Evolutionary conservation across 2,113 vertebrate species (phyloP), one percentile per base, ranked within the genome.

Genomic region (Alectura lathami): DNA sequence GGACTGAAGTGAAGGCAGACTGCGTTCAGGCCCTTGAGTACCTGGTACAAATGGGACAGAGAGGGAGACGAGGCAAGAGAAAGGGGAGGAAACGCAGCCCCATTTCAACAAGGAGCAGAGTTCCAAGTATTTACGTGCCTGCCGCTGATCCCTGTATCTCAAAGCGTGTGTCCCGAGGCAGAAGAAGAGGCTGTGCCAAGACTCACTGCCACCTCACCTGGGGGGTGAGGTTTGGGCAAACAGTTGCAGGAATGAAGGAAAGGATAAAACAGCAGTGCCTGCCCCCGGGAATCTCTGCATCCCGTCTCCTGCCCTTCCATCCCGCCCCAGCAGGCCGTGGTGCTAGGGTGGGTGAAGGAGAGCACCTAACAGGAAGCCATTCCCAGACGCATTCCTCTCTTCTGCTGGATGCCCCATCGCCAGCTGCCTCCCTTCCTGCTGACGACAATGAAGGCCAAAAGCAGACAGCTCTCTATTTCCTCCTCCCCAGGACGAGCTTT

Each of bases 241-340:
- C 8, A n/a, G 42, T 30, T 63, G 24, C 34, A 40, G 32, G 34
- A 66, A 56, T 29, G 24, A 54, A 43, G 32, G 62, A 80, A 45
- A 38, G 42, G 51, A 78, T 29, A 50, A 66, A 67, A 13, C 0
- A 3, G n/a, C 29, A 50, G 43, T 0, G 2, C 54, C 24, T 53
- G 34, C 50, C 14, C 29, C 13, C 15, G 51, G 32, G 57, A 40
- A 60, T 18, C 17, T 17, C 15, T 1, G 1, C 23, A 43, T 48
- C 60, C 47, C 17, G 36, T 17, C 72, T 79, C 79, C 60, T 42
- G 60, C 26, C 17, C 32, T 51, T n/a, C 30, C 32, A 34, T 9
- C 24, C 34, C 27, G 11, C 11, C 32, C 34, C 20, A 48, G 30
- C 30, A 30, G 17, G 8, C 56, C 0, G 0, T 4, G 53, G 32